Base-by-base conservation (phyloP, 2,113 vertebrate genomes). In the Pedionomus torquatus region DNA sequence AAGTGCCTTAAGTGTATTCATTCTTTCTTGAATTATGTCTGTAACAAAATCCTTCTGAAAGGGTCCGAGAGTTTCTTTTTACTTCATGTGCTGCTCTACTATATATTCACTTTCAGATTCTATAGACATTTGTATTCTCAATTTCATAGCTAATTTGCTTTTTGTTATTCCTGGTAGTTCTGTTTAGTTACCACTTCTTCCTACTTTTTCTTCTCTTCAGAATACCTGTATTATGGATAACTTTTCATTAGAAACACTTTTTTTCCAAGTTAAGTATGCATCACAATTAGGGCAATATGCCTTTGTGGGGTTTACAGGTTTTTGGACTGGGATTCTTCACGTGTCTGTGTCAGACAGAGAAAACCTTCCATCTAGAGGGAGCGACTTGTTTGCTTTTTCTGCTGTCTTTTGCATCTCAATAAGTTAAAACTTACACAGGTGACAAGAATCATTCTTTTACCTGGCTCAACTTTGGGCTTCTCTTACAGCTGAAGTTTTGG, bases 1-100 rank as follows among this genome's bases (percentile, higher is more conserved):
- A 96, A 92, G 72, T 95, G 52, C 57, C 86, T 87, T 92, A 91
- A 93, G 86, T 91, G 30, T 96, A 97, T 97, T 93, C 24, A 7
- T 90, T 91, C 77, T 94, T 97, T 92, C 66, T 41, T 86, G 92
- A 97, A 83, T 93, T 93, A 87, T 49, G 28, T 37, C 64, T 83
- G 24, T 46, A 87, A 61, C 61, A 84, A 96, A 97, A 87, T 71
- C 57, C 65, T 92, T 71, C 52, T 61, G 65, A 85, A 80, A 85
- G 48, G 28, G 28, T 81, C 72, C 86, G 48, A 64, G 89, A 60
- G 39, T 92, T 85, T 24, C 48, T 41, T 87, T 92, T 84, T 68
- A 37, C 60, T 84, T 84, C 54, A 66, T 31, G 71, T 85, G 25
- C 57, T 92, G 44, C 24, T 81, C 8, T 43, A 25, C 64, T 83